Evolutionary conservation across 2,113 vertebrate genomes (phyloP).

Genomic region (Notothenia coriiceps): DNA sequence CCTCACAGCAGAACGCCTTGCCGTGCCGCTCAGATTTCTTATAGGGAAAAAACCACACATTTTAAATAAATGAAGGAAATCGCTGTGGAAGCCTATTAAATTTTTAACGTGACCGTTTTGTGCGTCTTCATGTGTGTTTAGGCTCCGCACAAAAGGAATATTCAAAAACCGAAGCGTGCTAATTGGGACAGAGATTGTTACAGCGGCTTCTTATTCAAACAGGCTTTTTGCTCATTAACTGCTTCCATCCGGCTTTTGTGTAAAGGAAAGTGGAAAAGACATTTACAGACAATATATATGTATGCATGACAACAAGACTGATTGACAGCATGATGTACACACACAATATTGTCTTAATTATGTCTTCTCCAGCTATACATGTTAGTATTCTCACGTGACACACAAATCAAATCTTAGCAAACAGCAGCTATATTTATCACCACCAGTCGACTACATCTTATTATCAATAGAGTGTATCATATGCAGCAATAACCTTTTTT

Average conservation of each 20-base stretch:
- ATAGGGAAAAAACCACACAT: slow-evolving; percentile 52
- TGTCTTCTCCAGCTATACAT: too few relatives aligned
- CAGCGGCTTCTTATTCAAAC: slow-evolving; percentile 81
- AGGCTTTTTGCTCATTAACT: slow-evolving; percentile 81
- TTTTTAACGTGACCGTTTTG: slow-evolving; percentile 85
- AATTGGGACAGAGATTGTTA: slow-evolving; percentile 81
- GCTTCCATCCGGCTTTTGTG: slow-evolving; percentile 76
- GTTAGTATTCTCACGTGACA: background rate
- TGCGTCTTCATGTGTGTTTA: slow-evolving; percentile 86
- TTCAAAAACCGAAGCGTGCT: slow-evolving; percentile 79
- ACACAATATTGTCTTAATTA: background rate
- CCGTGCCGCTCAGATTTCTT: slow-evolving; percentile 70
- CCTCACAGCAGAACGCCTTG: slow-evolving; percentile 79
- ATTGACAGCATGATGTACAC: slow-evolving; percentile 25
- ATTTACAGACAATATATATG: slow-evolving; percentile 71
- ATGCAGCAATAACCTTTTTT: too few relatives aligned
- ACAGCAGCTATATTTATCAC: background rate
- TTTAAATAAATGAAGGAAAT: slow-evolving; percentile 86
- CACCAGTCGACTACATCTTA: background rate
- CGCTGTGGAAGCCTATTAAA: slow-evolving; percentile 85
- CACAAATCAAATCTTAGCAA: slow-evolving; percentile 16
- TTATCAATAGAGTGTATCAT: background rate
- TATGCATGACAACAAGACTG: slow-evolving; percentile 38
- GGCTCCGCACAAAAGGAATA: slow-evolving; percentile 80
- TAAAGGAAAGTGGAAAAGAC: slow-evolving; percentile 71